Base-by-base conservation (phyloP, 2,113 vertebrate genomes). In the Scomber japonicus region DNA sequence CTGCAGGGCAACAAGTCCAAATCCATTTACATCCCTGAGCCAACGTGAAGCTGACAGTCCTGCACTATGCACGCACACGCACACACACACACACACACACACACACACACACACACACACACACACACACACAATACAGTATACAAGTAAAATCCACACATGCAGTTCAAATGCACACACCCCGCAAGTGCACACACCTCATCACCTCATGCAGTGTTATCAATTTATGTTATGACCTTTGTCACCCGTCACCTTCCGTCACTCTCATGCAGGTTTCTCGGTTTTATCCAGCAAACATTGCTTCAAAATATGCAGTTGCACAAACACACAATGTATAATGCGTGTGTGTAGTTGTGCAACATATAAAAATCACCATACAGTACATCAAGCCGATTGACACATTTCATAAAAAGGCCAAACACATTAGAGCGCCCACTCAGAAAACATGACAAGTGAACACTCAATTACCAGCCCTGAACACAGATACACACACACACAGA, bases 1-100 rank as follows among this genome's bases (percentile, higher is more conserved):
- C 87, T 69, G 64, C 71, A 77, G 75, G 40, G 87, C 50, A 65
- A 80, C 67, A 67, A 71, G 68, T 60, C 55, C 75, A 81, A 85
- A 87, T 80, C 89, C 87, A 85, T 87, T 85, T 87, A 82, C 56
- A 74, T 74, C 82, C 62, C 64, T 85, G 70, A 83, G 80, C 59
- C 1, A 3, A 11, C 56, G 27, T 67, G 51, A 71, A 55, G 53
- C 57, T 66, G 62, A 78, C 46, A 83, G 44, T 30, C 11, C 8
- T 7, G 16, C 19, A n/a, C 57, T 11, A 5, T 7, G 16, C 19
- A 24, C 57, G 4, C 35, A 11, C 50, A 30, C 57, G 57, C 31
- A 40, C 53, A 63, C 31, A 21, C 51, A 24, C 48, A 16, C 68
- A n/a, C 46, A 40, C 44, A 24, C 63, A 15, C 19, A 62, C 56